A percentile compares a stretch with the other conserved stretches of the same genome.
phyloP scores from a whole-genome alignment of 2,113 vertebrate species.

The Girardinichthys multiradiatus region DNA sequence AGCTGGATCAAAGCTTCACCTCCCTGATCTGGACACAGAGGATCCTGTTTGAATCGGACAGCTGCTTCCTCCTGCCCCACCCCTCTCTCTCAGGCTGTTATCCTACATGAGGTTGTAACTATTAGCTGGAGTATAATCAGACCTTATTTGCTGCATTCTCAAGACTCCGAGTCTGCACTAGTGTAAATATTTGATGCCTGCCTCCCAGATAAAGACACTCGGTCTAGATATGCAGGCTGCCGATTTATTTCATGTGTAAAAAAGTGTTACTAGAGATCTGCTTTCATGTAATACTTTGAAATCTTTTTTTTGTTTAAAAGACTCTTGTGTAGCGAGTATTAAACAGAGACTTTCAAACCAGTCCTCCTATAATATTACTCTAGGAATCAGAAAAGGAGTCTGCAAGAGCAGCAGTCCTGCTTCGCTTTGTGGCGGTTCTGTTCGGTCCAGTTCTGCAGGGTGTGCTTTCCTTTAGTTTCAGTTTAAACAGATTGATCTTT shows the following conservation, averaged over 20 bases:
- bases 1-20: constrained; percentile 29
- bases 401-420: constrained; percentile 15
- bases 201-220: constrained; percentile 19
- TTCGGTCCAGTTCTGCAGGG: constrained; percentile 2
- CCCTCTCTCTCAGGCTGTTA: constrained; percentile 30
- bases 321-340: constrained; percentile 22
- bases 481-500: constrained; percentile 11
- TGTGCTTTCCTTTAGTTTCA: background rate
- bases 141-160: constrained; percentile 53
- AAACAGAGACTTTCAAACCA: background rate
- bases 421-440: constrained; percentile 2
- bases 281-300: constrained; percentile 36
- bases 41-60: constrained; percentile 40
- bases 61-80: constrained; percentile 30
- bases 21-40: constrained; percentile 51
- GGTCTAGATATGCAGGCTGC: constrained; percentile 13
- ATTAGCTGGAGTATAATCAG: constrained; percentile 46
- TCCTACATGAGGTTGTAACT: constrained; percentile 48
- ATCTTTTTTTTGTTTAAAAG: constrained; percentile 29
- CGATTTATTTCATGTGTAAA: constrained; percentile 9
- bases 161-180: constrained; percentile 41
- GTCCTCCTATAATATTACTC: background rate
- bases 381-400: constrained; percentile 21
- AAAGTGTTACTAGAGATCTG: constrained; percentile 33
- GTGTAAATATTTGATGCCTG: constrained; percentile 28